Evolutionary conservation across 2,797 vertebrate genomes (phyloP).

Genomic region (Paedocypris micromegethes): DNA sequence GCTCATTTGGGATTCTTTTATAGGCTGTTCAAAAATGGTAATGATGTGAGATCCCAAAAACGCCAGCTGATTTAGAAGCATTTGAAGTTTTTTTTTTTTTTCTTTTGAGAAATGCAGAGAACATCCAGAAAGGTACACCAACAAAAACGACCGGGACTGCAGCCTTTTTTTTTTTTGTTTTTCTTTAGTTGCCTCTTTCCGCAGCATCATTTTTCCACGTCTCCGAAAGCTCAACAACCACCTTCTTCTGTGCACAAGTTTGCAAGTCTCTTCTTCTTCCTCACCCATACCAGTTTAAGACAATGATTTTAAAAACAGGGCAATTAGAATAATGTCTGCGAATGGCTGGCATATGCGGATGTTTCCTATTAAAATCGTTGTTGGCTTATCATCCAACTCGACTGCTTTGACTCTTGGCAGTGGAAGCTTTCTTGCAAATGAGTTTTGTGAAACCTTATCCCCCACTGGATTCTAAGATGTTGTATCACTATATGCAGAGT

Average conservation of each 20-base stretch:
- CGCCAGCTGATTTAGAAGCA: constrained; percentile 18
- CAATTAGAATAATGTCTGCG: constrained; percentile 60
- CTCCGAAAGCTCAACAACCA: neutral
- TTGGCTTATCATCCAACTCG: constrained; percentile 50
- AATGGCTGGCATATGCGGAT: constrained; percentile 55
- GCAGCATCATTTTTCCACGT: neutral
- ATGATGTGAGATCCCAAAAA: constrained; percentile 30
- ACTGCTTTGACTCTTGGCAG: constrained; percentile 63
- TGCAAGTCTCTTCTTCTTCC: constrained; percentile 30
- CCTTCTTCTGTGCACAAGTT: constrained; percentile 13
- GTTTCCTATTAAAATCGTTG: constrained; percentile 63
- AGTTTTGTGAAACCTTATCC: constrained; percentile 58
- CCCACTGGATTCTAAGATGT: constrained; percentile 55
- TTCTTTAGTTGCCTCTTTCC: neutral
- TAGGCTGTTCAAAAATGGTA: constrained; percentile 32
- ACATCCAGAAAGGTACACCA: constrained; percentile 22
- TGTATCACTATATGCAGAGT: constrained; percentile 53
- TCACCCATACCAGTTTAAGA: constrained; percentile 44
- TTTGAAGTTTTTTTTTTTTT: neutral
- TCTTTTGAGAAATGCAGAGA: constrained; percentile 3
- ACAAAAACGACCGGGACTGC: neutral
- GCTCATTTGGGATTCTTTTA: constrained; percentile 28
- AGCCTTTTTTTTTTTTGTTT: constrained; percentile 12
- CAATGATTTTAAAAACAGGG: constrained; percentile 54
- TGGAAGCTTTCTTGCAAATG: constrained; percentile 53